Percentiles rank a stretch among this genome's conserved stretches.
Evolutionary conservation across 1,140 invertebrate species (phyloP).

Genomic region (Gerris buenoi): DNA sequence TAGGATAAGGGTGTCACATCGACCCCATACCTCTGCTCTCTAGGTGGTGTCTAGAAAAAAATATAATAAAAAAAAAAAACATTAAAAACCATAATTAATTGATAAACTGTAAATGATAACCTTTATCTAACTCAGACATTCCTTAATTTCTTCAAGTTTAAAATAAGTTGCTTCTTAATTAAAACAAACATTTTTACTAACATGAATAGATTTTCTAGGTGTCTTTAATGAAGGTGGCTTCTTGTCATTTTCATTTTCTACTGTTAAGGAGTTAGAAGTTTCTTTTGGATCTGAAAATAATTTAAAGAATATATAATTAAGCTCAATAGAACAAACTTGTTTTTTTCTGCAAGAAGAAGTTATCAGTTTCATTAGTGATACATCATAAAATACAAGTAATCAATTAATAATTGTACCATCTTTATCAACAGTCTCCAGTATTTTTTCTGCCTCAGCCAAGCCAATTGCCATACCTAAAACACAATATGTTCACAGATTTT

Average conservation of each 20-base stretch:
- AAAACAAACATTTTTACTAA: slow-evolving; percentile 10
- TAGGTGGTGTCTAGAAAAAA: slow-evolving; percentile 36
- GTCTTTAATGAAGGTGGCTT: slow-evolving; percentile 11
- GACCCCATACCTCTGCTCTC: slow-evolving; percentile 51
- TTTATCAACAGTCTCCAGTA: too few relatives aligned
- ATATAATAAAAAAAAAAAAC: slow-evolving; percentile 4
- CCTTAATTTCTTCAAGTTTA: not conserved
- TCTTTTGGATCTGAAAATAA: not conserved
- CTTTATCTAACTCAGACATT: too few relatives aligned
- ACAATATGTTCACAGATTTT: too few relatives aligned
- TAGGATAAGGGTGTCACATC: slow-evolving; percentile 73
- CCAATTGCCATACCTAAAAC: slow-evolving; percentile 51
- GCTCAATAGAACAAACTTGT: too few relatives aligned
- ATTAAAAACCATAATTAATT: not conserved
- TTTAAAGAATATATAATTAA: too few relatives aligned
- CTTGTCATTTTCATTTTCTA: not conserved
- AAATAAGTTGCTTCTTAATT: not conserved
- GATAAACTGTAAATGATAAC: not conserved
- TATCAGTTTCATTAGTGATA: too few relatives aligned
- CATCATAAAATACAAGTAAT: too few relatives aligned
- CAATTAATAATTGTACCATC: too few relatives aligned
- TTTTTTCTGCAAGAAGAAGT: too few relatives aligned
- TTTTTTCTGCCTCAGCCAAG: slow-evolving; percentile 37
- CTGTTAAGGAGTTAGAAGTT: not conserved
- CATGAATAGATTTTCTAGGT: slow-evolving; percentile 18